These are phyloP conservation scores for Phaethornis superciliosus DNA, from an alignment of 2,113 vertebrate species.

Conservation along the genomic window DNA sequence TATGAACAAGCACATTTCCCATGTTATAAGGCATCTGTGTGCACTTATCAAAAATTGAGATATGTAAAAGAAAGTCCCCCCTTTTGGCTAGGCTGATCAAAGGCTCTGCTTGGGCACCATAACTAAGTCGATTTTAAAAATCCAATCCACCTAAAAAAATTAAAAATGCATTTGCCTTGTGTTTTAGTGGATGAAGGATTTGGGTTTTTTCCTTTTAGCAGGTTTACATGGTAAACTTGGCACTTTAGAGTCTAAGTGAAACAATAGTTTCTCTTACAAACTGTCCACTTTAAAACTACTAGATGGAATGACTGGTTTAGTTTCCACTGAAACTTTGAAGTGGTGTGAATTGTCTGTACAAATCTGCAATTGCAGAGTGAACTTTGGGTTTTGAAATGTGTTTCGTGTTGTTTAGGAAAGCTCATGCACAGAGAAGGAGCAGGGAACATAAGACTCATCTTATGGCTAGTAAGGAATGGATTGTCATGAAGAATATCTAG, in stretches of 20 bases:
- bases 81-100: not conserved
- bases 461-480: not conserved
- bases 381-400: not conserved
- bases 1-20: not conserved
- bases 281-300: not conserved
- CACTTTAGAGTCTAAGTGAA: not conserved
- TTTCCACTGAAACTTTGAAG: not conserved
- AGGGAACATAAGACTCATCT: not conserved
- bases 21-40: not conserved
- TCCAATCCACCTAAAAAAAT: not conserved
- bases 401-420: not conserved
- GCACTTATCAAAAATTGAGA: not conserved
- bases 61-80: not conserved
- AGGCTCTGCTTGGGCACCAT: not conserved
- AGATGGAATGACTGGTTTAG: not conserved
- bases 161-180: not conserved
- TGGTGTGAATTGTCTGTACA: not conserved
- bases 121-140: constrained; percentile 25
- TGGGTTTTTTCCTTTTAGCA: not conserved
- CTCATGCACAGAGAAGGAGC: not conserved
- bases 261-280: not conserved
- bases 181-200: not conserved
- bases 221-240: not conserved
- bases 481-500: not conserved
- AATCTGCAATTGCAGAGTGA: not conserved